Percentiles rank a stretch among this genome's conserved stretches.
Evolutionary conservation across 2,888 invertebrate species (phyloP).

Genomic region (Aphodius granarius): DNA sequence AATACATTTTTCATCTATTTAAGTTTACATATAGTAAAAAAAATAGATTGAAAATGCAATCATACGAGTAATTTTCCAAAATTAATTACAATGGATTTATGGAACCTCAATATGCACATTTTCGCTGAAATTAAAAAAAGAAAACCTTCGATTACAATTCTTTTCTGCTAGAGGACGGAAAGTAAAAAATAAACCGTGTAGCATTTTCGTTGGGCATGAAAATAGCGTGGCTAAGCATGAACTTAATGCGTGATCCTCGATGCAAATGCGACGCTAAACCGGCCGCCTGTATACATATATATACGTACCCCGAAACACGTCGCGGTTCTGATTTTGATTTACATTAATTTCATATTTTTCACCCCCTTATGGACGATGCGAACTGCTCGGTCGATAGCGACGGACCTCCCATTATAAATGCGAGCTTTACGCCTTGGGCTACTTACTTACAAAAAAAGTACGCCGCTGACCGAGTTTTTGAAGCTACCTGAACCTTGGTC

Average conservation of each 20-base stretch:
- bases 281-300: conserved; percentile 53
- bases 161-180: no score
- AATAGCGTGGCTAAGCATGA: conserved; percentile 15
- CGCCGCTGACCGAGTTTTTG: conserved; percentile 24
- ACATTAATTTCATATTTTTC: conserved; percentile 56
- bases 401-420: conserved; percentile 20
- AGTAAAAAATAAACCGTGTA: not conserved
- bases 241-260: conserved; percentile 50
- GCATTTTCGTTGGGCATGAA: conserved; percentile 4
- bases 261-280: conserved; percentile 53
- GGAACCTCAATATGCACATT: no score
- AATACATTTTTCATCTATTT: no score
- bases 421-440: conserved; percentile 26
- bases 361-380: conserved; percentile 36
- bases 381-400: conserved; percentile 34
- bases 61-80: no score
- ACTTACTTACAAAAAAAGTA: not conserved
- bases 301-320: conserved; percentile 51
- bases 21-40: no score
- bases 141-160: no score
- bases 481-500: not conserved
- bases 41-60: no score
- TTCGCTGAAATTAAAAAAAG: no score
- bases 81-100: no score
- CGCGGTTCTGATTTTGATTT: conserved; percentile 56